A percentile compares a stretch with the other conserved stretches of the same genome.
These are phyloP conservation scores for Hypercompe scribonia DNA, from an alignment of 2,888 invertebrate genomes.

Conservation along the genomic window DNA sequence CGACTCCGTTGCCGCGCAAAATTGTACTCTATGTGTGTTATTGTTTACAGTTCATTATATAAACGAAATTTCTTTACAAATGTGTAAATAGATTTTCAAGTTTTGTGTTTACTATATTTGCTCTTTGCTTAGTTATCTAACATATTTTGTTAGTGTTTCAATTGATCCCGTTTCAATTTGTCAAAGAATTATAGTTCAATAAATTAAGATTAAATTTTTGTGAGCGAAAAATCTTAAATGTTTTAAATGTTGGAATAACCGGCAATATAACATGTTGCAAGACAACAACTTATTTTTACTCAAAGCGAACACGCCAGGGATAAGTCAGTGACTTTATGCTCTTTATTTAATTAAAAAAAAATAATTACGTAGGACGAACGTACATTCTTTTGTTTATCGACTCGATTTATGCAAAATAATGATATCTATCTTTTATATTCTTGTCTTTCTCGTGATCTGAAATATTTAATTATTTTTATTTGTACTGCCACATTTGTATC, in stretches of 20 bases:
- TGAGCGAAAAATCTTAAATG: not conserved
- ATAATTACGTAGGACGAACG: too few relatives aligned
- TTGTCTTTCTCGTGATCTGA: not conserved
- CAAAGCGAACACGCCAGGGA: not conserved
- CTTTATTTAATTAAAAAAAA: too few relatives aligned
- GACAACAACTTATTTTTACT: not conserved
- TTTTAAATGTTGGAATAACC: not conserved
- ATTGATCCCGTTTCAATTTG: not conserved
- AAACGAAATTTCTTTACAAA: constrained; percentile 19
- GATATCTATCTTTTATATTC: not conserved
- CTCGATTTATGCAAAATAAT: not conserved
- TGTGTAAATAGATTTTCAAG: constrained; percentile 4
- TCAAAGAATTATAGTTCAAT: not conserved
- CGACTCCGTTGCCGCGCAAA: constrained; percentile 47
- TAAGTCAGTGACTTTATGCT: too few relatives aligned
- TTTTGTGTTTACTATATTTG: not conserved
- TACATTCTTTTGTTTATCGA: not conserved
- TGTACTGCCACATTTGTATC: not conserved
- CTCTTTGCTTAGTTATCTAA: not conserved
- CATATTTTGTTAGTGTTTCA: not conserved
- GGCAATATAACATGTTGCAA: not conserved
- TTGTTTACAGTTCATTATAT: constrained; percentile 22
- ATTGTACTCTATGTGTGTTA: constrained; percentile 26
- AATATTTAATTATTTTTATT: not conserved
- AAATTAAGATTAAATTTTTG: not conserved